A percentile compares a stretch with the other conserved stretches of the same genome.
These are phyloP conservation scores for Anguilla rostrata DNA, from an alignment of 2,113 vertebrate species.

Conservation along the genomic window DNA sequence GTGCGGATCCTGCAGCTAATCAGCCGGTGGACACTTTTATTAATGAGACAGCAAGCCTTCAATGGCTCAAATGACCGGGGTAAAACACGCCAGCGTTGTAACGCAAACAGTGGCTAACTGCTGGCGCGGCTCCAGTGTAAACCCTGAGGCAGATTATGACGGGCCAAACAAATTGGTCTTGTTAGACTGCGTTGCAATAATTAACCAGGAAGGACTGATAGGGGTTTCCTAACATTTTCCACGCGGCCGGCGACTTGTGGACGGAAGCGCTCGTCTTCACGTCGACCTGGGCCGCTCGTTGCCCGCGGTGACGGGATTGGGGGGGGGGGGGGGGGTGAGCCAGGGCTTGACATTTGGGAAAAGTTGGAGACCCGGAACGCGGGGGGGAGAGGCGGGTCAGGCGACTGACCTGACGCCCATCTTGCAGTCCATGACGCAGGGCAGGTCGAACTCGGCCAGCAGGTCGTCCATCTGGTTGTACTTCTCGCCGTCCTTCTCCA, in stretches of 20 bases:
- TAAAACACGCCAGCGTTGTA: background rate
- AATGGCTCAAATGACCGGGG: background rate
- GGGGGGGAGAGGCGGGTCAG: background rate
- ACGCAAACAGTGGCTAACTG: background rate
- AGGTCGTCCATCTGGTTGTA: conserved; percentile 99
- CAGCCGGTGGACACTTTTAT: background rate
- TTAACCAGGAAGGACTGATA: background rate
- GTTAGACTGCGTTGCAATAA: background rate
- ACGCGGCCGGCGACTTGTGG: background rate
- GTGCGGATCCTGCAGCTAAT: background rate
- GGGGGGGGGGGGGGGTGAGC: too few relatives aligned
- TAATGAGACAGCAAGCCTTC: background rate
- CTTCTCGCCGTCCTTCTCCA: conserved; percentile 92
- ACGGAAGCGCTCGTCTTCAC: background rate
- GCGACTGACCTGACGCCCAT: conserved; percentile 88
- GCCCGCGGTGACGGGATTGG: too few relatives aligned
- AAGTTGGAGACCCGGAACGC: background rate
- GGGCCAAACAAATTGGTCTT: background rate
- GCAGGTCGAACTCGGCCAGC: conserved; percentile 90
- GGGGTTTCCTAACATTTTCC: background rate
- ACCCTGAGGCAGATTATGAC: background rate
- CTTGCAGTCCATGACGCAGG: conserved; percentile 98
- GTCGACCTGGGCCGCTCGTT: too few relatives aligned
- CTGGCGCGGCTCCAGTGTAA: background rate
- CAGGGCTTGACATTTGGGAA: background rate